Conservation (phyloP, 2,797 vertebrate species). For the Tenualosa ilisha region DNA sequence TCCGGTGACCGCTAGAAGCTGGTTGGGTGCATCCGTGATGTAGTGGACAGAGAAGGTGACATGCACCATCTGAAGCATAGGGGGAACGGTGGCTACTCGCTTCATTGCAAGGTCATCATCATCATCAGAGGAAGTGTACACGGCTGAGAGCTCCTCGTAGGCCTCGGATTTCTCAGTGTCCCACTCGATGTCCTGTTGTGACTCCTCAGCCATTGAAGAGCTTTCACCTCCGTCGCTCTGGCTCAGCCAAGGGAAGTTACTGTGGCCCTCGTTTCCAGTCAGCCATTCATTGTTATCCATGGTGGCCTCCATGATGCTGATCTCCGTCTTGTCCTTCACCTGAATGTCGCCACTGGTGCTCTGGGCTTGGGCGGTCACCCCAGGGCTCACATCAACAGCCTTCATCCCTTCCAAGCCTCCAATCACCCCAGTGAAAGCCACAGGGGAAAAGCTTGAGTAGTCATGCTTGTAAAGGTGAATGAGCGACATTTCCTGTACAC, state of each 20-base stretch:
- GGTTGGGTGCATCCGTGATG: slow-evolving; percentile 68
- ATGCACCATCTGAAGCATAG: slow-evolving; percentile 75
- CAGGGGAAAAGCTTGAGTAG: slow-evolving; percentile 42
- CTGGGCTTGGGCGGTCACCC: not conserved
- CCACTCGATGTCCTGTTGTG: not conserved
- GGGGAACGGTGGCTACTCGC: slow-evolving; percentile 70
- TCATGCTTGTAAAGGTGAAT: slow-evolving; percentile 23
- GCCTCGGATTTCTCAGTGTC: not conserved
- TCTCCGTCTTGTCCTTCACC: slow-evolving; percentile 66
- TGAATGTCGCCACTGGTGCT: not conserved
- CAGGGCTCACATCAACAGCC: not conserved
- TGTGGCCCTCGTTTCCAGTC: slow-evolving; percentile 43
- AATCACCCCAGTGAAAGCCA: slow-evolving; percentile 32
- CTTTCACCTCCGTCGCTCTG: not conserved
- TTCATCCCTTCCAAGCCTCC: slow-evolving; percentile 32
- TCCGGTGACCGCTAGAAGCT: slow-evolving; percentile 85
- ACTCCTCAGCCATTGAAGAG: not conserved
- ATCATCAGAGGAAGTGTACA: slow-evolving; percentile 36
- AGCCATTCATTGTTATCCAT: slow-evolving; percentile 81
- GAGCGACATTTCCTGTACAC: slow-evolving; percentile 30
- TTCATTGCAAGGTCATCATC: slow-evolving; percentile 56
- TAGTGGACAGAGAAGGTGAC: slow-evolving; percentile 89
- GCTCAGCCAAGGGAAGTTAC: slow-evolving; percentile 62
- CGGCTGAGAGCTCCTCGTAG: not conserved
- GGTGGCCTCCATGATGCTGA: slow-evolving; percentile 79